These are phyloP conservation scores for Steromphala cineraria DNA, from an alignment of 2,888 invertebrate genomes.

Conservation along the genomic window DNA sequence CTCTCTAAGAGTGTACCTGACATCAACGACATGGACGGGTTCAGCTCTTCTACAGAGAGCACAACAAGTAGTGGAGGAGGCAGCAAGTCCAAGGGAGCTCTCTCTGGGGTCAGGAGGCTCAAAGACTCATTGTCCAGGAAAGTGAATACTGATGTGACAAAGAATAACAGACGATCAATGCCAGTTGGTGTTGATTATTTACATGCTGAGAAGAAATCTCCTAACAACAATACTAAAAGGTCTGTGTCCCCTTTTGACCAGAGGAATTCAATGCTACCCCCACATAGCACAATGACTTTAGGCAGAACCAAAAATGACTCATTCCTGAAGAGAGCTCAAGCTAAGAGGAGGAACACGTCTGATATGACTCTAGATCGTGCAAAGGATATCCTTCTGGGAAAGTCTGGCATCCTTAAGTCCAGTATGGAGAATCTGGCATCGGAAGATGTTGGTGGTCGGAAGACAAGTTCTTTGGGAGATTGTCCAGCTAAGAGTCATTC, in stretches of 20 bases:
- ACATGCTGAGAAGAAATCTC: constrained; percentile 21
- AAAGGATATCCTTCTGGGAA: constrained; percentile 65
- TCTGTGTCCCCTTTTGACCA: constrained; percentile 8
- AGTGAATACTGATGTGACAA: not conserved
- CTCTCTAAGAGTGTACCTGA: constrained; percentile 40
- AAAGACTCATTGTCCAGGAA: constrained; percentile 3
- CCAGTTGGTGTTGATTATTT: not conserved
- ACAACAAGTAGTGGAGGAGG: constrained; percentile 29
- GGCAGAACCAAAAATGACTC: constrained; percentile 41
- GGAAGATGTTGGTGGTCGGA: not conserved
- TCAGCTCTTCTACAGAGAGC: constrained; percentile 27
- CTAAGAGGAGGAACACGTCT: constrained; percentile 48
- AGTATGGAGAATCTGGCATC: constrained; percentile 12
- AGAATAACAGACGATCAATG: constrained; percentile 9
- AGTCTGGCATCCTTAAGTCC: constrained; percentile 57
- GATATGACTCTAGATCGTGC: constrained; percentile 65
- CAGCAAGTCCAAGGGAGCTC: constrained; percentile 20
- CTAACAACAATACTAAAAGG: not conserved
- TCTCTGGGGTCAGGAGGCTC: constrained; percentile 9
- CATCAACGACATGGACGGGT: constrained; percentile 40
- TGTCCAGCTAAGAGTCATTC: not conserved
- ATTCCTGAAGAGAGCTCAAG: constrained; percentile 50
- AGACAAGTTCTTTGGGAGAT: not conserved
- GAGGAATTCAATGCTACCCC: constrained; percentile 49
- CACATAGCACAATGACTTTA: constrained; percentile 43